phyloP scores from a whole-genome alignment of 2,888 invertebrate genomes.

The Diadegma fenestrale region DNA sequence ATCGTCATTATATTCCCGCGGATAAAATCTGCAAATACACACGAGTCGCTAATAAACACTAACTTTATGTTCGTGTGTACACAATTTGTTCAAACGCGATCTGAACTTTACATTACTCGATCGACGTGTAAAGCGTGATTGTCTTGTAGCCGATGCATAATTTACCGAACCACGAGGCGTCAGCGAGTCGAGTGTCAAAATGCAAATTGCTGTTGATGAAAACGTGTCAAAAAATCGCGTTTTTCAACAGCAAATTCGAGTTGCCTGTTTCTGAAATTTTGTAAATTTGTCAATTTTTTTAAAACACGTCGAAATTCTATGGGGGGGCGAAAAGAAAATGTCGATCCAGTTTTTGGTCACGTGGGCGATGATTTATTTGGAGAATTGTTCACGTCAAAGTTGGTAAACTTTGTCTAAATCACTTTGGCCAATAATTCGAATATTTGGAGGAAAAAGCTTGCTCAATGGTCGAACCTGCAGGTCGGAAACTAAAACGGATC shows the following conservation, averaged over 20 bases:
- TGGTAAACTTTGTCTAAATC: too few species aligned
- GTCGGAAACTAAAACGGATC: constrained; percentile 24
- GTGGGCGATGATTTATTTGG: too few species aligned
- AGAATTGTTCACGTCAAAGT: too few species aligned
- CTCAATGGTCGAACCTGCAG: constrained; percentile 18
- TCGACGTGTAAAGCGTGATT: neutral
- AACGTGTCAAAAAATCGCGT: neutral
- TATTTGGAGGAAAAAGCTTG: neutral
- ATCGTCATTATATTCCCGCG: constrained; percentile 33
- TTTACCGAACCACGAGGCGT: neutral
- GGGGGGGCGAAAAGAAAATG: too few species aligned
- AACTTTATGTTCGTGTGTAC: neutral
- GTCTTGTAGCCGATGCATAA: neutral
- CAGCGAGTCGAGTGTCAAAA: neutral
- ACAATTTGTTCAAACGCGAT: neutral
- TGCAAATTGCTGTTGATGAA: neutral
- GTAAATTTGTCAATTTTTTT: too few species aligned
- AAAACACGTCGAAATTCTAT: too few species aligned
- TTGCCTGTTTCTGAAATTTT: too few species aligned
- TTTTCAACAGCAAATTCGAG: too few species aligned
- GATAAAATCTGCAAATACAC: constrained; percentile 1
- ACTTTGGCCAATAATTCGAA: too few species aligned
- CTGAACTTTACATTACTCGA: neutral
- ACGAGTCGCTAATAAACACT: neutral
- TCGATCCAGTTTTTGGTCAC: too few species aligned